Conservation (phyloP, 2,797 vertebrate species). For the Labeo calbasu region DNA sequence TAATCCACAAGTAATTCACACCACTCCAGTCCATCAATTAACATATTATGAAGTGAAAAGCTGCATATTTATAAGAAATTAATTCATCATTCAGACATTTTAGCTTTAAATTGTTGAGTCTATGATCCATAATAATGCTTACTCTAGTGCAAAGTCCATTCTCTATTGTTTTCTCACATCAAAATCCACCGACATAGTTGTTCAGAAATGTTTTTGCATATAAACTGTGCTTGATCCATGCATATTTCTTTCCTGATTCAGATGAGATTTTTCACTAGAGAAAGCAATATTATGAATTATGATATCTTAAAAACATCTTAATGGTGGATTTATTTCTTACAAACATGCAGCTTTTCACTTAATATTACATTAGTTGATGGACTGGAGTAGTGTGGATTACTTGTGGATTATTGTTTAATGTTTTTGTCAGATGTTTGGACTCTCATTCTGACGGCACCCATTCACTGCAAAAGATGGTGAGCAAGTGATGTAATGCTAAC, state of each 20-base stretch:
- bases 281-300: background rate
- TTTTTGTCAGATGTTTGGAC: background rate
- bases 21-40: background rate
- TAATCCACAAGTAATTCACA: background rate
- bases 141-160: background rate
- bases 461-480: background rate
- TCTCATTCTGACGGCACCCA: background rate
- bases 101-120: background rate
- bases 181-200: background rate
- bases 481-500: background rate
- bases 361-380: background rate
- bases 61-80: background rate
- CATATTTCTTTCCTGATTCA: background rate
- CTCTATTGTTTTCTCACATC: background rate
- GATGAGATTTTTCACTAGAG: background rate
- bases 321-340: background rate
- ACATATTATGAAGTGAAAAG: background rate
- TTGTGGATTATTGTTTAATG: background rate
- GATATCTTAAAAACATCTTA: too few relatives aligned
- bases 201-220: background rate
- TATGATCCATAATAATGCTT: background rate
- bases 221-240: background rate
- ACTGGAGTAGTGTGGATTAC: background rate
- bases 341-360: background rate
- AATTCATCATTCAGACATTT: background rate